Percentiles rank a stretch among this genome's conserved stretches.
phyloP scores from a whole-genome alignment of 2,888 invertebrate genomes.

The Lomographa bimaculata region DNA sequence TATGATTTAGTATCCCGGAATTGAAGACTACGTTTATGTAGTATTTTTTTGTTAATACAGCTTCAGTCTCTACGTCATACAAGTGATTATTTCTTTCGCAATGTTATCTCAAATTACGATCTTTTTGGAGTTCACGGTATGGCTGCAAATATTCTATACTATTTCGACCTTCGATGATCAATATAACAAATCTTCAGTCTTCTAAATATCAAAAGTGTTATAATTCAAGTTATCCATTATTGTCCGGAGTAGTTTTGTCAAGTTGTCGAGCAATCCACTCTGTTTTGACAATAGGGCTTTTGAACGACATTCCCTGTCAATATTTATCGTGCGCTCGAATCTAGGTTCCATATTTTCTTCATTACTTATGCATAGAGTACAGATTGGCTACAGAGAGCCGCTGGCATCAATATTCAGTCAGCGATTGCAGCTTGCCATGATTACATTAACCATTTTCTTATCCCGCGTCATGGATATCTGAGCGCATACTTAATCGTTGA shows the following conservation, averaged over 20 bases:
- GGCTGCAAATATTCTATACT: no score
- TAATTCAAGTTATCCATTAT: background rate
- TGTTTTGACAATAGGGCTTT: slow-evolving; percentile 38
- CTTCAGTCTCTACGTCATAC: no score
- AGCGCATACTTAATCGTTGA: slow-evolving; percentile 16
- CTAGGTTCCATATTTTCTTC: slow-evolving; percentile 72
- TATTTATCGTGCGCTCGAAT: slow-evolving; percentile 69
- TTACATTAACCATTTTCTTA: slow-evolving; percentile 48
- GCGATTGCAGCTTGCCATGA: slow-evolving; percentile 52
- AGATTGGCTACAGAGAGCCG: slow-evolving; percentile 72
- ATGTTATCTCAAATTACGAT: no score
- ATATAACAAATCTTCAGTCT: no score
- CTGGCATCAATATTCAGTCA: slow-evolving; percentile 74
- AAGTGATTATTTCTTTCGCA: no score
- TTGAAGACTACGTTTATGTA: no score
- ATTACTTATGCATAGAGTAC: slow-evolving; percentile 81
- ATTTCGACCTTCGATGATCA: no score
- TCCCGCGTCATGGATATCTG: slow-evolving; percentile 19
- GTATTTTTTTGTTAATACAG: no score
- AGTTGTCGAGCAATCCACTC: slow-evolving; percentile 21
- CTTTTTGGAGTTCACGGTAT: no score
- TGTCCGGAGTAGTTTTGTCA: slow-evolving; percentile 10
- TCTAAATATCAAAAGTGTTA: no score
- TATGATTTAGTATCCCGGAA: no score
- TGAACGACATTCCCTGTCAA: slow-evolving; percentile 53